phyloP scores from a whole-genome alignment of 37 sponge, comb jelly and placozoan species.

The Bolinopsis microptera region DNA sequence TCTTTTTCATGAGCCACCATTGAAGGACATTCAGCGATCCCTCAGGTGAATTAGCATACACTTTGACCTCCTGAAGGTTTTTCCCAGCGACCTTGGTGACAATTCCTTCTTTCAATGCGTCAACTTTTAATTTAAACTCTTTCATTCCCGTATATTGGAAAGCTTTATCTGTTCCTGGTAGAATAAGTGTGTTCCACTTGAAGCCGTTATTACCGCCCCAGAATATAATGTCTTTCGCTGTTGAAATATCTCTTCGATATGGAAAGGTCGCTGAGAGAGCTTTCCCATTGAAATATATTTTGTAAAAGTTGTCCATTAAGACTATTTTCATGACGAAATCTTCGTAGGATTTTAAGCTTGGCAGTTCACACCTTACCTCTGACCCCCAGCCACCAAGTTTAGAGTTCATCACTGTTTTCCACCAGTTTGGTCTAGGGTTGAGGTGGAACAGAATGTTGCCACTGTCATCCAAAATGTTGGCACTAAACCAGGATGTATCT shows the following conservation, averaged over 20 bases:
- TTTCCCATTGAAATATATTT: background rate
- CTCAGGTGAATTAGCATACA: background rate
- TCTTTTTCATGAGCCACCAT: background rate
- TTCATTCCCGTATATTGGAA: background rate
- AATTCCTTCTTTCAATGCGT: background rate
- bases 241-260: background rate
- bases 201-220: background rate
- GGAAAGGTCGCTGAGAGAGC: background rate
- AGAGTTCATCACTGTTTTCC: background rate
- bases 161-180: background rate
- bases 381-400: background rate
- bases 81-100: background rate
- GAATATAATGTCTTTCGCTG: background rate
- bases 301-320: background rate
- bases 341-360: background rate
- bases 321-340: background rate
- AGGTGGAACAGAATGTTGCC: background rate
- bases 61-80: background rate
- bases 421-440: background rate
- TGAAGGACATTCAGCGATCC: background rate
- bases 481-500: background rate
- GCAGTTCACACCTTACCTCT: background rate
- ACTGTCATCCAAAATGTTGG: background rate
- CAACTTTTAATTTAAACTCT: background rate
- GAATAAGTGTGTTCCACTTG: background rate